phyloP scores from a whole-genome alignment of 2,113 vertebrate genomes.

The Dasypus novemcinctus region DNA sequence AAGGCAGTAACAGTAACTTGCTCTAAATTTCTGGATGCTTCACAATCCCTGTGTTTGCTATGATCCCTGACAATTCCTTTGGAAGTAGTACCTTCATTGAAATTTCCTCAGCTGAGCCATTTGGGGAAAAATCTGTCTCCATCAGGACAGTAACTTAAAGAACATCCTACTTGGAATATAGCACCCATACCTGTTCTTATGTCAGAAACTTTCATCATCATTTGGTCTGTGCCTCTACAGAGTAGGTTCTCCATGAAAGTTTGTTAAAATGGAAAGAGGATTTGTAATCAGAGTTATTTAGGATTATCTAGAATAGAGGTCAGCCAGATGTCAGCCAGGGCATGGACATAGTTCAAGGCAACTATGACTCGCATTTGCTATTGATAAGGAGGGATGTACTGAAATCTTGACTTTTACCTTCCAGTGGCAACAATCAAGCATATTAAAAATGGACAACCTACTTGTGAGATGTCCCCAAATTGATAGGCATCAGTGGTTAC shows the following conservation, averaged over 20 bases:
- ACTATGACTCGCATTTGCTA: not conserved
- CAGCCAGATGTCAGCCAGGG: not conserved
- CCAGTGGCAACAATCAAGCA: not conserved
- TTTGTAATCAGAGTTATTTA: not conserved
- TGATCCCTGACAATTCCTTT: not conserved
- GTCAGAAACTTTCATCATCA: not conserved
- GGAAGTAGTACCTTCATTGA: not conserved
- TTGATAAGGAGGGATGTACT: not conserved
- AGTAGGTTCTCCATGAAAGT: not conserved
- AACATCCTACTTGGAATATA: not conserved
- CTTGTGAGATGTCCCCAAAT: not conserved
- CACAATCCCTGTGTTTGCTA: not conserved
- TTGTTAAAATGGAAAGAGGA: not conserved
- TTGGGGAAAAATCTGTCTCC: not conserved
- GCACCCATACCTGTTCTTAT: not conserved
- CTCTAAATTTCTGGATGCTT: not conserved
- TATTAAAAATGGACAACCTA: not conserved
- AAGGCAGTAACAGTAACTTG: not conserved
- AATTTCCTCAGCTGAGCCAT: not conserved
- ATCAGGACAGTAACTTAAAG: not conserved
- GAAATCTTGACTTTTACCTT: not conserved
- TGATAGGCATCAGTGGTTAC: not conserved
- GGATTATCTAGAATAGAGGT: not conserved
- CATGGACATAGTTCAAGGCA: not conserved
- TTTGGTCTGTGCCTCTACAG: too few species aligned